These are phyloP conservation scores for Rosalia funebris DNA, from an alignment of 2,888 invertebrate genomes.

Conservation along the genomic window DNA sequence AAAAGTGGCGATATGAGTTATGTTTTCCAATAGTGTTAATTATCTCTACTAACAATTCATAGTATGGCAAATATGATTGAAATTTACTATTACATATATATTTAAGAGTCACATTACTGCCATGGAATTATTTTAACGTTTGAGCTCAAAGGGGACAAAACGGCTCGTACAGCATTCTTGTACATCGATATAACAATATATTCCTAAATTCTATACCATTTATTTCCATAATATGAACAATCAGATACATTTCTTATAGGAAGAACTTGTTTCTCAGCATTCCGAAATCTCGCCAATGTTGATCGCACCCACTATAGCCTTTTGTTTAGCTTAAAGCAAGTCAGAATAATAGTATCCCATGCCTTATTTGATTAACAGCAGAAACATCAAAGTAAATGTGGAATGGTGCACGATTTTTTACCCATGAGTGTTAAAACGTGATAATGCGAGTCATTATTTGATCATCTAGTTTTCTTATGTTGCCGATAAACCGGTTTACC, in stretches of 20 bases:
- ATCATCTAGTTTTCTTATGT: too few species aligned
- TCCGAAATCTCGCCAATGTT: conserved; percentile 49
- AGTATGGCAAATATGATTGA: too few species aligned
- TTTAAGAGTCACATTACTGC: conserved; percentile 8
- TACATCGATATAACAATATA: conserved; percentile 31
- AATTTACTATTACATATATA: too few species aligned
- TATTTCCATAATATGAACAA: conserved; percentile 54
- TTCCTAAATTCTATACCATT: conserved; percentile 34
- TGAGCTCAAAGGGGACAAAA: conserved; percentile 26
- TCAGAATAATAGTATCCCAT: conserved; percentile 19
- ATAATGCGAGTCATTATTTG: neutral
- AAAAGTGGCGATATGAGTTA: too few species aligned
- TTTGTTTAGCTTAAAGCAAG: conserved; percentile 42
- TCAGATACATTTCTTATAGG: conserved; percentile 53
- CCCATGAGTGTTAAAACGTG: neutral
- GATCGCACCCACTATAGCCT: conserved; percentile 47
- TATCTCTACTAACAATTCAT: too few species aligned
- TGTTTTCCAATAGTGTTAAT: too few species aligned
- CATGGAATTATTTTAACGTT: conserved; percentile 28
- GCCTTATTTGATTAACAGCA: conserved; percentile 22
- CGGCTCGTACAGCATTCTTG: conserved; percentile 26
- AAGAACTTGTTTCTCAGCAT: conserved; percentile 52
- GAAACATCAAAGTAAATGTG: conserved; percentile 7
- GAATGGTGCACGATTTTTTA: conserved; percentile 11
- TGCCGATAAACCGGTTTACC: too few species aligned